Base-by-base conservation (phyloP, 2,888 invertebrate genomes). In the Melieria crassipennis region DNA sequence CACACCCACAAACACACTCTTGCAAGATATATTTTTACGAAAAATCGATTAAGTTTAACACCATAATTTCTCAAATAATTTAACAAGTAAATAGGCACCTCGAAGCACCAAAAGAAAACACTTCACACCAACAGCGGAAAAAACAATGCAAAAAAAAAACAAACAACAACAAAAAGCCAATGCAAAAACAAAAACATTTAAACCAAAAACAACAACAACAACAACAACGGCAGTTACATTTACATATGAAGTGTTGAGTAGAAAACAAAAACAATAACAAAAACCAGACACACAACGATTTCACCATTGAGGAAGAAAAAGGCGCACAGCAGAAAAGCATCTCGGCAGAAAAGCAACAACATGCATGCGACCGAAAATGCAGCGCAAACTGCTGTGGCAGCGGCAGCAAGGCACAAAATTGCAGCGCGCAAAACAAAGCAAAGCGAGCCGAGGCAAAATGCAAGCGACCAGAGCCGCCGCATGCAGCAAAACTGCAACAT, bases 271-370 rank as follows among this genome's bases (percentile, higher is more conserved):
- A 50, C 50, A 50, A 50, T 10, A 50, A 50, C 50, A 50, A 52
- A 4, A 11, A 30, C 45, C 42, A 5, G 16, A 47, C 11, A 30
- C 11, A 7, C n/a, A 50, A 13, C 68, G 61, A 61, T 68, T 62
- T 68, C 68, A 62, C 61, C 46, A 68, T 45, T 60, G 46, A 68
- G 45, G 68, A 61, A 68, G 45, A 60, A 42, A 68, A 68, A 61
- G 42, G 47, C 47, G 58, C 47, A 52, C 30, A 46, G 46, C 16
- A 46, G 46, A 47, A 42, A 61, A 16, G 10, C 10, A 58, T 13
- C 43, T 42, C 11, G 5, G 42, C 13, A 10, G 11, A 48, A 56
- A n/a, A 42, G 9, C 43, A 52, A 16, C 30, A 43, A 7, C 43
- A 11, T 13, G 11, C 11, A 13, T 4, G 13, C 60, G 46, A 1